Evolutionary conservation across 2,113 vertebrate species (phyloP), one percentile per base, ranked within the genome.

Genomic region (Mirza zaza): DNA sequence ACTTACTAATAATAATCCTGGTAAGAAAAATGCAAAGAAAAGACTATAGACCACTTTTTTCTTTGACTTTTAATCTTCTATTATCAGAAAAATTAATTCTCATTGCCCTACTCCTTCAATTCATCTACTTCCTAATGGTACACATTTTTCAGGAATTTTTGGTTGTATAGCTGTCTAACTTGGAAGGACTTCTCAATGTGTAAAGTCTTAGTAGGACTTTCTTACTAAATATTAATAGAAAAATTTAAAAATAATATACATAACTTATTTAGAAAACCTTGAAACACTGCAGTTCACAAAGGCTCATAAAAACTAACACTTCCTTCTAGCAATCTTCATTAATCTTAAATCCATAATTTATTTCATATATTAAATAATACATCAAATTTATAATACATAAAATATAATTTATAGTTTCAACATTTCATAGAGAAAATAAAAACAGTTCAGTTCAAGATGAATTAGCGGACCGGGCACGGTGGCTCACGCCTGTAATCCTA

Each of bases 271-370:
- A 75, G 42, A 65, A 52, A 94, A 65, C 12, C 42, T 76, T 52
- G 25, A 76, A 92, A 92, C 42, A 90, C 0, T 93, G 5, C 13
- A 86, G n/a, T 86, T 77, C 50, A 87, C 9, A 63, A 81, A 17
- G 17, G 27, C 8, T 8, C 65, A 91, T n/a, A 21, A 71, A 61
- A 61, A 61, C 17, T 48, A 94, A 81, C 9, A 88, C 18, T 50
- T 39, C 23, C 36, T 63, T 59, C 29, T 21, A 90, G 45, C 15
- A 65, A 68, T 57, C 68, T 73, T 67, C 21, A 90, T 88, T 94
- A 45, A 76, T 90, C 68, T 67, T 84, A 94, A 90, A 82, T 65
- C 70, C 39, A 94, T 71, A 36, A 81, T 84, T 83, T 83, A 90
- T 76, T 94, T 90, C 71, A 59, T 39, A 68, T 77, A 50, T 68